Base-by-base conservation (phyloP, 2,888 invertebrate genomes). In the Caenorhabditis panamensis region DNA sequence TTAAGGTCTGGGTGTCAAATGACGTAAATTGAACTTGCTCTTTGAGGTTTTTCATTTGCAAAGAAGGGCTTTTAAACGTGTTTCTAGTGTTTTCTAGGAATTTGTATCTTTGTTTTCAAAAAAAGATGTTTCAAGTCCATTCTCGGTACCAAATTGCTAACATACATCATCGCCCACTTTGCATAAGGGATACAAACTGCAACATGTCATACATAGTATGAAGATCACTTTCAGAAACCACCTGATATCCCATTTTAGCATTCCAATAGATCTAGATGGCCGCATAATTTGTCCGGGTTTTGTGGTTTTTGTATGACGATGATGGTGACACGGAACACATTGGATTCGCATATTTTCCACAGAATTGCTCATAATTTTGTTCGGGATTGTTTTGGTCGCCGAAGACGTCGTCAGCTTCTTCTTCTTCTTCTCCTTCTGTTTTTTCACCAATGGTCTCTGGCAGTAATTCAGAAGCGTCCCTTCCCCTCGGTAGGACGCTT, bases 291-390 rank as follows among this genome's bases (percentile, higher is more conserved):
- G 24, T 26, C 41, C 13, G 11, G 41, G 41, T 47, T 47, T 47
- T 47, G 18, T n/a, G 47, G 47, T 47, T 18, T 47, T 47, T 18
- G 41, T 41, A 47, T 4, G 47, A 2, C 8, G 31, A 36, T 62
- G 49, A 16, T 36, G 36, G 24, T 59, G 37, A 49, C 37, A 51
- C 37, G 37, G 49, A 51, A 53, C 61, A 37, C 53, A 51, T 41
- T 54, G 37, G 24, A 59, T 54, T 71, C 44, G 69, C 62, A 47
- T 66, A 41, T 66, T 66, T 61, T 13, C 54, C 37, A n/a, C 54
- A 41, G 44, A 71, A 71, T 71, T 66, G 73, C 73, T 73, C 73
- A 73, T 72, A 72, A 72, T 75, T 75, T 61, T 59, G 41, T 28
- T 54, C 20, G 20, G 66, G 37, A 66, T 75, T 75, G 75, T 66